Evolutionary conservation across 2,113 vertebrate species (phyloP), one percentile per base, ranked within the genome.

Genomic region (Melanostigma gelatinosum): DNA sequence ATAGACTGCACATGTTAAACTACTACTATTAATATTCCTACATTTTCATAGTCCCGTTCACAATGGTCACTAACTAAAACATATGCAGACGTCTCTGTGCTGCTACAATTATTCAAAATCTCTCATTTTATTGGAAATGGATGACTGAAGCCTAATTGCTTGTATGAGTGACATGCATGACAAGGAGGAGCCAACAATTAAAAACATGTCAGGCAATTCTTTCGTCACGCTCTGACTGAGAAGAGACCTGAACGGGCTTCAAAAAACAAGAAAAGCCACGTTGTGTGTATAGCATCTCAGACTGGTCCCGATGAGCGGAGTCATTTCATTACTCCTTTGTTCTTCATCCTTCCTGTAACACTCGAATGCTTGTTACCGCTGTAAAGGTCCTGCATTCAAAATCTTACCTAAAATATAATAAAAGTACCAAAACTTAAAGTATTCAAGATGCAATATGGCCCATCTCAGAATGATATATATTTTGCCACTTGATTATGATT

Each of bases 281-380:
- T 40, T 18, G 27, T 66, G 48, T 66, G 48, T 81, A 75, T 85
- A 48, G 9, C 58, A 57, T 89, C 85, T 86, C 66, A 2, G 34
- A 80, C 34, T 29, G 75, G 82, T 78, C 64, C 74, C 77, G 38
- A 12, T 88, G 90, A 92, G 34, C 5, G 34, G 34, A 34, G 69
- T 91, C 90, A 90, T 78, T 73, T 89, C 78, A 85, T 89, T 87
- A 90, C 77, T 90, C 88, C 90, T 89, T 87, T 90, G 84, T 89
- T 92, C 87, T 77, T 86, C 84, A 92, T 89, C 85, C 87, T 44
- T 87, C 57, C 83, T 85, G 84, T 83, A 91, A 89, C 78, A 87
- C 80, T 76, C 79, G 58, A 42, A 78, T 61, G n/a, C n/a, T n/a
- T 52, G 8, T 46, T 66, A 9, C 22, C 8, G 4, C 22, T 24